Base-by-base conservation (phyloP, 92 coral and sea anemone species). In the Galaxea fascicularis region DNA sequence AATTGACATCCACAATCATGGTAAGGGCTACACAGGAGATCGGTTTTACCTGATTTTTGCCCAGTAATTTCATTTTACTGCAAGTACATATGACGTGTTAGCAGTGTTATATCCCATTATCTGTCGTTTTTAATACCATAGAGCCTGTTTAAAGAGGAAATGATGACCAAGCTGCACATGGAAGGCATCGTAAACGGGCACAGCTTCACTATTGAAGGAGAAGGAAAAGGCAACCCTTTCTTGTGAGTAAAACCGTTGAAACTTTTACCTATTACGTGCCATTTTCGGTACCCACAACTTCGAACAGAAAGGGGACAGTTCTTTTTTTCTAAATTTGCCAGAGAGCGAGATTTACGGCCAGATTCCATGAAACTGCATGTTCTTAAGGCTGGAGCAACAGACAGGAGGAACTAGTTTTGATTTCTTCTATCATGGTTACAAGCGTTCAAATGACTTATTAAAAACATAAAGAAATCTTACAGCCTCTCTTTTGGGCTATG, bases 141-240 rank as follows among this genome's bases (percentile, higher is more conserved):
- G 66, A 0, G 24, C 26, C 11, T 24, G 26, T 14, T 24, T n/a
- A 74, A 59, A 59, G 56, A 74, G 26, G 26, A n/a, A n/a, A n/a
- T n/a, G n/a, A n/a, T n/a, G n/a, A n/a, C n/a, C n/a, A n/a, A n/a
- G n/a, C n/a, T n/a, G n/a, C n/a, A n/a, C n/a, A n/a, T n/a, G n/a
- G n/a, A n/a, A n/a, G n/a, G n/a, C n/a, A n/a, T n/a, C n/a, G 79
- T 74, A 14, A 74, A 74, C 5, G 58, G 58, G 11, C 30, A 74
- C 79, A 53, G 44, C 25, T 74, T 74, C 79, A 74, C 30, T 18
- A 47, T 53, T 46, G 58, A 45, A 74, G 79, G 79, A 35, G 59
- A 49, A 39, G 79, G 79, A 74, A 18, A 74, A 44, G 79, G 79
- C 57, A 74, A 46, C 9, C 79, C 79, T 60, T 60, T 13, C 66